A percentile compares a stretch with the other conserved stretches of the same genome.
Evolutionary conservation across 2,797 vertebrate genomes (phyloP).

Genomic region (Sebastes goodei): DNA sequence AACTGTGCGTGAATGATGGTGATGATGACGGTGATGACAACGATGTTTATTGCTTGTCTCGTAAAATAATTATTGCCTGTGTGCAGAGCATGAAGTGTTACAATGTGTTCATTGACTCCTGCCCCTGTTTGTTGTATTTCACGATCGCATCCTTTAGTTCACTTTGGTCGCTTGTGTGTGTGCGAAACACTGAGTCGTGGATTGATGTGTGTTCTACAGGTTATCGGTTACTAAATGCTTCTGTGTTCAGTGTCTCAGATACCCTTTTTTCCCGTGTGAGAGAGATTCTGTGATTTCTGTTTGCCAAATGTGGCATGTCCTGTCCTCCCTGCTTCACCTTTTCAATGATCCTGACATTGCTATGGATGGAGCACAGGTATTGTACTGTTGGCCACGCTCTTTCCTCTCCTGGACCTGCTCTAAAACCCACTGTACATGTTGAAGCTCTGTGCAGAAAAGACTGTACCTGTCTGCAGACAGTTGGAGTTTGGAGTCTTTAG

Average conservation of each 20-base stretch:
- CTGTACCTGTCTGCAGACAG: constrained; percentile 13
- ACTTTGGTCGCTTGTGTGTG: constrained; percentile 32
- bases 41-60: constrained; percentile 56
- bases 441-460: constrained; percentile 28
- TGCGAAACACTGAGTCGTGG: constrained; percentile 45
- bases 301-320: constrained; percentile 61
- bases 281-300: constrained; percentile 61
- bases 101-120: constrained; percentile 65
- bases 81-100: constrained; percentile 72
- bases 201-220: constrained; percentile 38
- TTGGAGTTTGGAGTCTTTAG: constrained; percentile 16
- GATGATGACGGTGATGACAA: constrained; percentile 30
- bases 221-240: constrained; percentile 68
- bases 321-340: constrained; percentile 64
- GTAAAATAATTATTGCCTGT: constrained; percentile 42
- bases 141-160: constrained; percentile 14
- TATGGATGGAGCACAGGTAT: constrained; percentile 15
- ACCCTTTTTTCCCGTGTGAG: constrained; percentile 37
- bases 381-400: constrained; percentile 27
- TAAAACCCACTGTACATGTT: constrained; percentile 57
- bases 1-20: constrained; percentile 37
- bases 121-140: constrained; percentile 31
- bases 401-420: constrained; percentile 27
- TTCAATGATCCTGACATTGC: constrained; percentile 79
- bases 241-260: constrained; percentile 49